phyloP scores from a whole-genome alignment of 2,797 vertebrate genomes.

The Adelosebastes latens region DNA sequence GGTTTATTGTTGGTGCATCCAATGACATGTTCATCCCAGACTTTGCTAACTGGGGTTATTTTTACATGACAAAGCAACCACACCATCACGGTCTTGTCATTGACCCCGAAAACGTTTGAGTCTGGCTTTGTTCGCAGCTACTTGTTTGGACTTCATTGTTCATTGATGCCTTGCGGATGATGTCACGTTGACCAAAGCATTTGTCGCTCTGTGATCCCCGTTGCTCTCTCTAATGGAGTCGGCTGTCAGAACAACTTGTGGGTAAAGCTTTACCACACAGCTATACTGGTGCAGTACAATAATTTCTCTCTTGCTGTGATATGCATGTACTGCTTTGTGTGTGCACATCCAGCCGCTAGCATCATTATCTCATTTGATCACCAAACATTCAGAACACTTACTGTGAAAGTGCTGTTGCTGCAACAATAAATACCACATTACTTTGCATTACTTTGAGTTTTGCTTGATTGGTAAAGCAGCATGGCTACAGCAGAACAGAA shows the following conservation, averaged over 20 bases:
- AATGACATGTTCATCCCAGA: conserved; percentile 1
- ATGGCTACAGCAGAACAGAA: neutral
- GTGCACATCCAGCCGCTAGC: neutral
- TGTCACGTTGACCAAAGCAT: conserved; percentile 24
- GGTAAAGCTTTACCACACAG: neutral
- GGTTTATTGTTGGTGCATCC: conserved; percentile 24
- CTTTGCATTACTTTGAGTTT: neutral
- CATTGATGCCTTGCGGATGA: conserved; percentile 36
- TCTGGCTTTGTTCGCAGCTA: conserved; percentile 26
- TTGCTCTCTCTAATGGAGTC: conserved; percentile 7
- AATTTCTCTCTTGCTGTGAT: neutral
- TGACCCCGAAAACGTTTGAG: conserved; percentile 1
- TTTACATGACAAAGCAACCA: conserved; percentile 21
- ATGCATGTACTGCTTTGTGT: neutral
- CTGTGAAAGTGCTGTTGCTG: neutral
- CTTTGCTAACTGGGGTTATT: conserved; percentile 5
- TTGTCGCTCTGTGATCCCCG: conserved; percentile 11
- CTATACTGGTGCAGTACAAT: neutral
- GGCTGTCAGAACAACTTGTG: neutral
- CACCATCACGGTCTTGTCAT: conserved; percentile 9
- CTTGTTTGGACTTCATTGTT: conserved; percentile 46
- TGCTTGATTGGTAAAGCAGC: neutral
- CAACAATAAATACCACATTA: neutral
- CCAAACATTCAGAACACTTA: neutral
- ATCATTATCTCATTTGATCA: neutral